phyloP scores from a whole-genome alignment of 2,888 invertebrate species.

The Copidosoma aretas region DNA sequence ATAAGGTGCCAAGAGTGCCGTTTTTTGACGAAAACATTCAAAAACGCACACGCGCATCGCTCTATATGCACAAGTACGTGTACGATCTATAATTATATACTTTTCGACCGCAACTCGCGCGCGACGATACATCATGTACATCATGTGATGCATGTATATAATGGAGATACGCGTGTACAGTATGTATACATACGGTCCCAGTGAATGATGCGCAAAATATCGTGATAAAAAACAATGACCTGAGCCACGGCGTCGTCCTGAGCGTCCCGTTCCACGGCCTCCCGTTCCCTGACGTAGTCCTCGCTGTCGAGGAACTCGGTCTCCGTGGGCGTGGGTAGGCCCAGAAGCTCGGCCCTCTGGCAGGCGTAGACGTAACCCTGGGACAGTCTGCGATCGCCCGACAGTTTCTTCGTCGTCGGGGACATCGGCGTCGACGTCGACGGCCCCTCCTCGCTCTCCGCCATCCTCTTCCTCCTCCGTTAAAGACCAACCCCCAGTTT shows the following conservation, averaged over 20 bases:
- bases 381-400: neutral
- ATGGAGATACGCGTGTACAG: too few species aligned
- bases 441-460: neutral
- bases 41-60: too few species aligned
- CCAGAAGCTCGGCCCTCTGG: slow-evolving; percentile 79
- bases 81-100: too few species aligned
- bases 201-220: too few species aligned
- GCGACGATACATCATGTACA: too few species aligned
- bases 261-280: slow-evolving; percentile 35
- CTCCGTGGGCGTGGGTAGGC: slow-evolving; percentile 72
- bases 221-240: slow-evolving; percentile 42
- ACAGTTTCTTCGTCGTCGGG: neutral
- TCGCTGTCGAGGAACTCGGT: slow-evolving; percentile 65
- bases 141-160: too few species aligned
- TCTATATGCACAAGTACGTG: too few species aligned
- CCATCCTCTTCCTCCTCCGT: neutral
- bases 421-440: neutral
- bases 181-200: too few species aligned
- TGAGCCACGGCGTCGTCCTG: slow-evolving; percentile 47
- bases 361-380: slow-evolving; percentile 75
- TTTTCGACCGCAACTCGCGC: too few species aligned
- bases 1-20: too few species aligned
- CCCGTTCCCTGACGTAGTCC: slow-evolving; percentile 29
- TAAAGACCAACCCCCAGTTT: too few species aligned
- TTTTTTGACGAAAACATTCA: too few species aligned